phyloP scores from a whole-genome alignment of 2,113 vertebrate genomes.

The Lutjanus erythropterus region DNA sequence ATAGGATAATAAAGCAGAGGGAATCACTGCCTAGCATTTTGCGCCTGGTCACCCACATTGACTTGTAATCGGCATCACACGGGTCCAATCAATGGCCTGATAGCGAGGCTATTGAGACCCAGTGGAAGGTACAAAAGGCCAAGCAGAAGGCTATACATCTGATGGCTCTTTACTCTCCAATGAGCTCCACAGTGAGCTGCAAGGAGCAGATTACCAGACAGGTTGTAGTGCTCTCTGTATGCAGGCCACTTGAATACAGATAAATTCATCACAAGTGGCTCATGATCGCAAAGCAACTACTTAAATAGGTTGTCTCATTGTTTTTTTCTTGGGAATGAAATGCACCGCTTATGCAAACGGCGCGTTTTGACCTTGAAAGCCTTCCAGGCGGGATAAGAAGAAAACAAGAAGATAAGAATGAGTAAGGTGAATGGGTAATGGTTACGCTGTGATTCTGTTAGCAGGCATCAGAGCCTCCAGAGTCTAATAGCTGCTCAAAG shows the following conservation, averaged over 20 bases:
- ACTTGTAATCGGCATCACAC: conserved; percentile 53
- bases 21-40: conserved; percentile 57
- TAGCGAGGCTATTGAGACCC: conserved; percentile 26
- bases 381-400: conserved; percentile 5
- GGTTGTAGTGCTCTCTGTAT: background rate
- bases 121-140: conserved; percentile 33
- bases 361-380: conserved; percentile 42
- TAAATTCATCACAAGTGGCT: background rate
- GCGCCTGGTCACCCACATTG: conserved; percentile 50
- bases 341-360: conserved; percentile 30
- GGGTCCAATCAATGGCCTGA: conserved; percentile 60
- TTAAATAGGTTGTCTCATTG: conserved; percentile 32
- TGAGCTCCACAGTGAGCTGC: background rate
- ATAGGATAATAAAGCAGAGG: conserved; percentile 62
- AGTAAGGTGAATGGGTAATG: conserved; percentile 36
- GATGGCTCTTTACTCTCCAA: conserved; percentile 22
- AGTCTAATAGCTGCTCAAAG: conserved; percentile 29
- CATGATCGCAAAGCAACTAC: conserved; percentile 20
- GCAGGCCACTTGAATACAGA: conserved; percentile 6
- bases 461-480: conserved; percentile 1
- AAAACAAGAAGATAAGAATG: conserved; percentile 26
- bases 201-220: conserved; percentile 9
- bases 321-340: conserved; percentile 31
- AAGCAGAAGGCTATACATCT: conserved; percentile 31
- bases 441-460: conserved; percentile 27